Percentiles rank a stretch among this genome's conserved stretches.
These are phyloP conservation scores for Elymnias hypermnestra DNA, from an alignment of 1,140 invertebrate species.

Conservation along the genomic window DNA sequence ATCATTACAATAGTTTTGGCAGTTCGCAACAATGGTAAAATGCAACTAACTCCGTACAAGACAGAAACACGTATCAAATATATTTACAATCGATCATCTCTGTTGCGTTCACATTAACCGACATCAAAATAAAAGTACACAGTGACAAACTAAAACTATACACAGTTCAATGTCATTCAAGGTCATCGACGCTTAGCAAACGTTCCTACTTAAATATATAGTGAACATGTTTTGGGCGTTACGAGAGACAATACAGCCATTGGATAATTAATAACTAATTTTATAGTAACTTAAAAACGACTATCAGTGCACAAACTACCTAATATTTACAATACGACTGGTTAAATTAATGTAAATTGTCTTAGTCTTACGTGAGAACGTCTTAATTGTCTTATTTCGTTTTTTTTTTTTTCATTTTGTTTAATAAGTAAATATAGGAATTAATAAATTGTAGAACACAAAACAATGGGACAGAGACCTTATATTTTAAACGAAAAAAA, in stretches of 20 bases:
- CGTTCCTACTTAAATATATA: slow-evolving; percentile 41
- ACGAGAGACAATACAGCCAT: slow-evolving; percentile 58
- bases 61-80: slow-evolving; percentile 56
- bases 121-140: slow-evolving; percentile 26
- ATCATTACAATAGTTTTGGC: slow-evolving; percentile 71
- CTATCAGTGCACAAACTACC: slow-evolving; percentile 64
- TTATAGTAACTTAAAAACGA: slow-evolving; percentile 53
- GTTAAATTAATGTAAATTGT: slow-evolving; percentile 39
- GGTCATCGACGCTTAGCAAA: slow-evolving; percentile 36
- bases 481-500: slow-evolving; percentile 35
- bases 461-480: slow-evolving; percentile 40
- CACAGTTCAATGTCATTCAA: slow-evolving; percentile 36
- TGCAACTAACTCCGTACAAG: slow-evolving; percentile 59
- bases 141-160: slow-evolving; percentile 48
- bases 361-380: slow-evolving; percentile 34
- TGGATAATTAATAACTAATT: slow-evolving; percentile 45
- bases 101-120: slow-evolving; percentile 7
- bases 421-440: slow-evolving; percentile 41
- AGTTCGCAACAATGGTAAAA: slow-evolving; percentile 73
- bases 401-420: slow-evolving; percentile 57
- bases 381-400: slow-evolving; percentile 36
- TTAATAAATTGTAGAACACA: slow-evolving; percentile 54
- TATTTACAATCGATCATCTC: slow-evolving; percentile 59
- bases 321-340: slow-evolving; percentile 61
- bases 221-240: slow-evolving; percentile 49